phyloP scores from a whole-genome alignment of 2,888 invertebrate genomes.

The Andrena chrysosceles region DNA sequence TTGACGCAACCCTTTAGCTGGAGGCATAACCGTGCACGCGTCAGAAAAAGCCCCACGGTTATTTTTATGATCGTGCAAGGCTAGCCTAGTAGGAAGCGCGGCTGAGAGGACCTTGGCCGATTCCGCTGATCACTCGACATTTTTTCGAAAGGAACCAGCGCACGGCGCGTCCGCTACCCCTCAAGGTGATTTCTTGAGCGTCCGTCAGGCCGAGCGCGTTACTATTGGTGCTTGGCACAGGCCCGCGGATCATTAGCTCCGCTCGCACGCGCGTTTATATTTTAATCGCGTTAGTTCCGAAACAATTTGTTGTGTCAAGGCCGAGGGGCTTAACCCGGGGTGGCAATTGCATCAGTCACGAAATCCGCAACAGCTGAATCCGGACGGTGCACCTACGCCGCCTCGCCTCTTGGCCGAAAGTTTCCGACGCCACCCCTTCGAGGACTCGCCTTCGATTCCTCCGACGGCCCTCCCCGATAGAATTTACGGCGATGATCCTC shows the following conservation, averaged over 20 bases:
- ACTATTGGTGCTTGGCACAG: slow-evolving; percentile 83
- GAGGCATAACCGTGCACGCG: slow-evolving; percentile 8
- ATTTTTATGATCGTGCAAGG: slow-evolving; percentile 61
- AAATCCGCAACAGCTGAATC: slow-evolving; percentile 84
- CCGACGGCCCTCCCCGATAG: slow-evolving; percentile 34
- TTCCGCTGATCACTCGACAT: slow-evolving; percentile 22
- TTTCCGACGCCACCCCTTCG: slow-evolving; percentile 47
- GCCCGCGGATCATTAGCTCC: slow-evolving; percentile 79
- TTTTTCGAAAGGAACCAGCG: slow-evolving; percentile 6
- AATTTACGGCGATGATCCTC: slow-evolving; percentile 40
- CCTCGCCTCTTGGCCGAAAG: slow-evolving; percentile 58
- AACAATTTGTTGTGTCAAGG: slow-evolving; percentile 85
- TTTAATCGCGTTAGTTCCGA: slow-evolving; percentile 84
- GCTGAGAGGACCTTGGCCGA: slow-evolving; percentile 47
- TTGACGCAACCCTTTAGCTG: background rate
- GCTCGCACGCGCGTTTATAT: slow-evolving; percentile 80
- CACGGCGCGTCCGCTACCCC: background rate
- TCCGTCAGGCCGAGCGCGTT: slow-evolving; percentile 57
- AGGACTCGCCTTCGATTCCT: slow-evolving; percentile 25
- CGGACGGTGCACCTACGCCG: slow-evolving; percentile 60
- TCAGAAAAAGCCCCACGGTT: slow-evolving; percentile 33
- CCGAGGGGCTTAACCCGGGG: slow-evolving; percentile 78
- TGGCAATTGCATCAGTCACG: slow-evolving; percentile 84
- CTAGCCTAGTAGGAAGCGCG: slow-evolving; percentile 14
- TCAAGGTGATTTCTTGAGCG: slow-evolving; percentile 55